Percentiles rank a stretch among this genome's conserved stretches.
Conservation (phyloP, 64 coral and sea anemone species). For the Acropora tenuis region DNA sequence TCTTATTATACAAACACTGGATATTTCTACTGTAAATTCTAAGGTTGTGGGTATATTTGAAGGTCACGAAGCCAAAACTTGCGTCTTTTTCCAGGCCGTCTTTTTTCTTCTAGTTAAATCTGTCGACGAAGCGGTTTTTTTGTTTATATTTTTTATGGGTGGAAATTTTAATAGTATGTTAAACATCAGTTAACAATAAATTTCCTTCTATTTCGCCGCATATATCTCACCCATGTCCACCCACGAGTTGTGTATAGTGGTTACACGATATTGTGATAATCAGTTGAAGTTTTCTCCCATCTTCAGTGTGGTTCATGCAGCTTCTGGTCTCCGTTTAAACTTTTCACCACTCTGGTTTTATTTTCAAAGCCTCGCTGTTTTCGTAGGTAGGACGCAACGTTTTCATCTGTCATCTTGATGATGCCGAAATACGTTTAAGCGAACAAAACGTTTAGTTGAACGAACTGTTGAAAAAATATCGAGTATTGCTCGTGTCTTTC, state of each 20-base stretch:
- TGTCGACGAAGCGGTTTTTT: too few species aligned
- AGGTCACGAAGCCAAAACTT: too few species aligned
- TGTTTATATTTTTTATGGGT: too few species aligned
- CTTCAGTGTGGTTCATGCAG: not conserved
- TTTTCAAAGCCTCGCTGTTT: not conserved
- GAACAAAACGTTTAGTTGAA: not conserved
- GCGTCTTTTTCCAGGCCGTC: too few species aligned
- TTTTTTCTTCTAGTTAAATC: too few species aligned
- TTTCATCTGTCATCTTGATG: not conserved
- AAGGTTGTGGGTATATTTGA: too few species aligned
- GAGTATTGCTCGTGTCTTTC: not conserved
- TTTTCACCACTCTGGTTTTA: not conserved
- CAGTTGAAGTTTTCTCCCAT: not conserved
- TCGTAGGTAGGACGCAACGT: not conserved
- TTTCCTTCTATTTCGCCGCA: too few species aligned
- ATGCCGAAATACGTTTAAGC: not conserved
- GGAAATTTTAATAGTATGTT: too few species aligned
- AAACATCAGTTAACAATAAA: too few species aligned
- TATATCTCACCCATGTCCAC: too few species aligned
- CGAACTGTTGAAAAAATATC: not conserved
- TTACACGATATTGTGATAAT: not conserved
- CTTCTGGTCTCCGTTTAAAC: not conserved
- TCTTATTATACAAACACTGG: too few species aligned
- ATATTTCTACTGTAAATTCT: too few species aligned
- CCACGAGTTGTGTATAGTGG: not conserved